Percentiles rank a stretch among this genome's conserved stretches.
Evolutionary conservation across 2,888 invertebrate species (phyloP).

Genomic region (Amblyjoppa fuscipennis): DNA sequence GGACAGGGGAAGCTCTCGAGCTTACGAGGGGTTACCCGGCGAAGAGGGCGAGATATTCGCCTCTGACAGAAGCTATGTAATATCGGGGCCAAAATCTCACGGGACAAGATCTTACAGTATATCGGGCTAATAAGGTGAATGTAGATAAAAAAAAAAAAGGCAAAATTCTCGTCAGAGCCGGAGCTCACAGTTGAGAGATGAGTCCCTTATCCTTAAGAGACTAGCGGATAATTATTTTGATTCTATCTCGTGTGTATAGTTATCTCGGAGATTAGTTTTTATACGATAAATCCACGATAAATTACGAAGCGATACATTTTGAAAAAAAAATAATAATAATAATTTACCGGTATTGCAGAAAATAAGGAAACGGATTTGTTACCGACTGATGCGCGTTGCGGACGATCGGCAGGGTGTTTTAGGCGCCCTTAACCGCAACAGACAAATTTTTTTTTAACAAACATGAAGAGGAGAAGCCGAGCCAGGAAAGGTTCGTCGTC

Average conservation of each 20-base stretch:
- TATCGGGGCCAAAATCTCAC: conserved; percentile 74
- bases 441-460: neutral
- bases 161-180: neutral
- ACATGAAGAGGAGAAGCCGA: neutral
- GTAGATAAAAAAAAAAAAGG: conserved; percentile 71
- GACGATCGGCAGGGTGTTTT: too few relatives aligned
- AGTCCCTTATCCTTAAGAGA: conserved; percentile 11
- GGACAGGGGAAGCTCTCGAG: conserved; percentile 54
- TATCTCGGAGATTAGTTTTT: conserved; percentile 37
- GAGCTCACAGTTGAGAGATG: conserved; percentile 35
- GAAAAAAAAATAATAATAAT: neutral
- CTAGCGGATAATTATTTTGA: conserved; percentile 11
- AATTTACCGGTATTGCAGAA: neutral
- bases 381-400: neutral
- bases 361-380: neutral
- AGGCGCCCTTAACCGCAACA: neutral
- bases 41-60: conserved; percentile 41
- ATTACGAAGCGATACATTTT: neutral
- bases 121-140: conserved; percentile 78
- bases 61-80: conserved; percentile 70
- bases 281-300: conserved; percentile 20
- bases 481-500: neutral
- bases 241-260: conserved; percentile 7
- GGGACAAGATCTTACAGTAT: conserved; percentile 76
- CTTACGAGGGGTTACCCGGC: conserved; percentile 56